Percentiles rank a stretch among this genome's conserved stretches.
These are phyloP conservation scores for Pseudopleuronectes americanus DNA, from an alignment of 2,797 vertebrate species.

Conservation along the genomic window DNA sequence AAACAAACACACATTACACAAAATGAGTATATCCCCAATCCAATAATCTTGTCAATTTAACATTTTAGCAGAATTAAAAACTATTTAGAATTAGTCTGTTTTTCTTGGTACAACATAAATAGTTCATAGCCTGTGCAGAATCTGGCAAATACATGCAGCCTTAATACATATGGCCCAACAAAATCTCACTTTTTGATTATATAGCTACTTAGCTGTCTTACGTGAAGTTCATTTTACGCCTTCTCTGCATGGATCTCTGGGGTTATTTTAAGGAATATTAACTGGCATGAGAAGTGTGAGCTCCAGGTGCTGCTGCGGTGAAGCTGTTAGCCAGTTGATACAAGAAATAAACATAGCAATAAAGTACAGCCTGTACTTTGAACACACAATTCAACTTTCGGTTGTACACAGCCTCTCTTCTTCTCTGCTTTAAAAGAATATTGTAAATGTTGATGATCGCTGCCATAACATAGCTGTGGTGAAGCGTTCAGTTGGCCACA, in stretches of 20 bases:
- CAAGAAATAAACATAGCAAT: slow-evolving; percentile 56
- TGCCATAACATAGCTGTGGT: slow-evolving; percentile 41
- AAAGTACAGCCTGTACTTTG: slow-evolving; percentile 21
- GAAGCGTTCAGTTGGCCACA: slow-evolving; percentile 29
- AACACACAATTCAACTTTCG: slow-evolving; percentile 28
- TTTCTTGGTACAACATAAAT: slow-evolving; percentile 32
- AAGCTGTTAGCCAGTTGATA: slow-evolving; percentile 48
- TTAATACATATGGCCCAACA: slow-evolving; percentile 48
- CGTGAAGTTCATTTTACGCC: slow-evolving; percentile 57
- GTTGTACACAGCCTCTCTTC: slow-evolving; percentile 14
- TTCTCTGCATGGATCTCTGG: slow-evolving; percentile 52
- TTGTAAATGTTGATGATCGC: slow-evolving; percentile 16
- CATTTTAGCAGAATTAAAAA: slow-evolving; percentile 6
- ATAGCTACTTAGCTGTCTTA: slow-evolving; percentile 48
- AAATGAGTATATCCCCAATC: background rate
- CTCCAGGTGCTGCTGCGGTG: slow-evolving; percentile 57
- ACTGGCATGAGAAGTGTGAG: slow-evolving; percentile 52
- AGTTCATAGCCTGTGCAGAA: slow-evolving; percentile 41
- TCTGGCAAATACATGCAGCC: slow-evolving; percentile 34
- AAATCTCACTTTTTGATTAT: slow-evolving; percentile 52
- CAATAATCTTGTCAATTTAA: background rate
- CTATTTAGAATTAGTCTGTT: background rate
- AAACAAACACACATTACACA: background rate
- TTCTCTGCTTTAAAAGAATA: slow-evolving; percentile 8
- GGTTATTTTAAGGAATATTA: slow-evolving; percentile 67